Evolutionary conservation across 2,888 invertebrate species (phyloP).

Genomic region (Plebejus argus): DNA sequence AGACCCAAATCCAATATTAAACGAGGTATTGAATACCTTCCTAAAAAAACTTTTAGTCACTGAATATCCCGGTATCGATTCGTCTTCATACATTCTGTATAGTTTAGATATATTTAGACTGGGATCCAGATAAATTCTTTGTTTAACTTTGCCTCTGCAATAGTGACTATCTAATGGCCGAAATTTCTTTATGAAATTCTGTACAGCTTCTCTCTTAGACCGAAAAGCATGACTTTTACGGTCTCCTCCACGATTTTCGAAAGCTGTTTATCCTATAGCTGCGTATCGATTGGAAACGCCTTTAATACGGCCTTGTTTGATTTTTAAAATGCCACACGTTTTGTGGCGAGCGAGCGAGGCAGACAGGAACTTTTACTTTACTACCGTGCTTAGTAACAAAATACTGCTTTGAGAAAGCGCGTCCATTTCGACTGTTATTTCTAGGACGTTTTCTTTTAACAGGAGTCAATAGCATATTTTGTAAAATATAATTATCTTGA

Average conservation of each 20-base stretch:
- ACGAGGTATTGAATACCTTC: conserved; percentile 41
- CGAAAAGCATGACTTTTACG: conserved; percentile 22
- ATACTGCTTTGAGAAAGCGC: conserved; percentile 33
- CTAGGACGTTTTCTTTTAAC: conserved; percentile 35
- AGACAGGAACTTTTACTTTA: conserved; percentile 32
- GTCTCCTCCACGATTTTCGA: conserved; percentile 30
- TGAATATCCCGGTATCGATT: conserved; percentile 37
- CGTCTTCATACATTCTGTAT: conserved; percentile 36
- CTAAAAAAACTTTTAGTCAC: conserved; percentile 40
- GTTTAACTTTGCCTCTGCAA: conserved; percentile 22
- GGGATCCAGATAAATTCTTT: background rate
- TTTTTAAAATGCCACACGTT: conserved; percentile 40
- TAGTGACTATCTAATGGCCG: conserved; percentile 31
- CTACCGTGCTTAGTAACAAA: conserved; percentile 4
- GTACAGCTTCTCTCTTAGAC: conserved; percentile 30
- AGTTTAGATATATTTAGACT: conserved; percentile 12
- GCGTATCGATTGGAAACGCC: conserved; percentile 40
- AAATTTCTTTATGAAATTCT: conserved; percentile 33
- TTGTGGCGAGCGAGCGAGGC: too few relatives aligned
- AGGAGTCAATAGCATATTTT: conserved; percentile 18
- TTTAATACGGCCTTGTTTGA: conserved; percentile 42
- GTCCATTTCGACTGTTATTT: conserved; percentile 26
- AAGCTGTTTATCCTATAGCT: conserved; percentile 35
- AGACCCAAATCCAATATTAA: conserved; percentile 43
- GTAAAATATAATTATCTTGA: conserved; percentile 36